Evolutionary conservation across 2,888 invertebrate species (phyloP).

Genomic region (Plutella xylostella): DNA sequence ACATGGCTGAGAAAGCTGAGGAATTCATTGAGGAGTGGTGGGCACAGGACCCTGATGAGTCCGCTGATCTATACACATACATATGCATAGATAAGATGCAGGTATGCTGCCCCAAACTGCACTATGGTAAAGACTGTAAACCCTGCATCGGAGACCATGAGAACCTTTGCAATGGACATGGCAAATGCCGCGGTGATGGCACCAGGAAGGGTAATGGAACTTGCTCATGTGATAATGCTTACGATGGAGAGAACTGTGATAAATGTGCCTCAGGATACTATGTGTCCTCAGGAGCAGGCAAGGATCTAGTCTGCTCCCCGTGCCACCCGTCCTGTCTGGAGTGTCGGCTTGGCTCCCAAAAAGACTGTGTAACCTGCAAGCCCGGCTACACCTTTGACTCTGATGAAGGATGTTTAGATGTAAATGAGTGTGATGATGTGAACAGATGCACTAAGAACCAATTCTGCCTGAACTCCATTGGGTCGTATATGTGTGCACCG

Average conservation of each 20-base stretch:
- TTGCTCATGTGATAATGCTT: slow-evolving; percentile 88
- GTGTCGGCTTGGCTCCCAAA: slow-evolving; percentile 80
- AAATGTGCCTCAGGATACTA: slow-evolving; percentile 82
- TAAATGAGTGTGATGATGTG: slow-evolving; percentile 82
- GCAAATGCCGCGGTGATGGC: slow-evolving; percentile 85
- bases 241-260: slow-evolving; percentile 81
- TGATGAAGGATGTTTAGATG: slow-evolving; percentile 83
- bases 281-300: slow-evolving; percentile 78
- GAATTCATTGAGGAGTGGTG: slow-evolving; percentile 90
- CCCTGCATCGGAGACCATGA: slow-evolving; percentile 82
- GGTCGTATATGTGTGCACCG: slow-evolving; percentile 81
- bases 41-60: slow-evolving; percentile 67
- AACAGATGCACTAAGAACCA: slow-evolving; percentile 73
- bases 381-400: slow-evolving; percentile 80
- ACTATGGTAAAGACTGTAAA: slow-evolving; percentile 84
- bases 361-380: slow-evolving; percentile 70
- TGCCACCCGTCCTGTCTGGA: slow-evolving; percentile 86
- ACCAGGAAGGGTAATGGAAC: slow-evolving; percentile 93
- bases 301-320: slow-evolving; percentile 78
- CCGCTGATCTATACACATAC: slow-evolving; percentile 61
- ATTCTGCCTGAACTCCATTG: slow-evolving; percentile 91
- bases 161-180: slow-evolving; percentile 84
- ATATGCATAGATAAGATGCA: slow-evolving; percentile 83
- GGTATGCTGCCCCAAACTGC: slow-evolving; percentile 87
- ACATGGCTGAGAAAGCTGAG: slow-evolving; percentile 87